Percentiles rank a stretch among this genome's conserved stretches.
Conservation (phyloP, 1,140 invertebrate genomes). For the Drosophila kepulauana region DNA sequence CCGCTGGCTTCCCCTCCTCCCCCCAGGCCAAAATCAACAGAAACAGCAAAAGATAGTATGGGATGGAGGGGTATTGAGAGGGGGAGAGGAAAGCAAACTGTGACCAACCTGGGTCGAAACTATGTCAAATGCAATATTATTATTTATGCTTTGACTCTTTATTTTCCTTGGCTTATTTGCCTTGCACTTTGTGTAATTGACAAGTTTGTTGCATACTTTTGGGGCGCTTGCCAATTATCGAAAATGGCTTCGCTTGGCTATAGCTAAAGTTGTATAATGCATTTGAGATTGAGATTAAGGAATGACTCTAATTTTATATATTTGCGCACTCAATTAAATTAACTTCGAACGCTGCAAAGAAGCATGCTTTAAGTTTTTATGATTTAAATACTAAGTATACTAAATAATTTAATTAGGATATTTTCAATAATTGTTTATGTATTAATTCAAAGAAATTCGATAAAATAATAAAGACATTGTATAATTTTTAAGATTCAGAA, state of each 20-base stretch:
- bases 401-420: no score
- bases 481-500: no score
- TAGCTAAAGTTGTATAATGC: constrained; percentile 13
- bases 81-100: background rate
- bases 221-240: constrained; percentile 44
- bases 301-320: background rate
- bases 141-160: constrained; percentile 44
- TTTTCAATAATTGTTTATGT: no score
- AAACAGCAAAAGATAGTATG: background rate
- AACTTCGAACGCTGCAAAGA: background rate
- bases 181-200: constrained; percentile 53
- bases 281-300: constrained; percentile 2
- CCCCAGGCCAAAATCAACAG: background rate
- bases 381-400: no score
- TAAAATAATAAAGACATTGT: no score
- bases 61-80: background rate
- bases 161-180: constrained; percentile 38
- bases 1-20: constrained; percentile 5
- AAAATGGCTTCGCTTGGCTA: constrained; percentile 27
- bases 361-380: no score
- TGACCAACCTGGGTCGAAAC: constrained; percentile 31
- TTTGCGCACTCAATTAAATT: constrained; percentile 18
- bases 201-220: constrained; percentile 54
- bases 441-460: no score
- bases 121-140: constrained; percentile 61